These are phyloP conservation scores for Plebejus melissa DNA, from an alignment of 2,888 invertebrate genomes.

Conservation along the genomic window DNA sequence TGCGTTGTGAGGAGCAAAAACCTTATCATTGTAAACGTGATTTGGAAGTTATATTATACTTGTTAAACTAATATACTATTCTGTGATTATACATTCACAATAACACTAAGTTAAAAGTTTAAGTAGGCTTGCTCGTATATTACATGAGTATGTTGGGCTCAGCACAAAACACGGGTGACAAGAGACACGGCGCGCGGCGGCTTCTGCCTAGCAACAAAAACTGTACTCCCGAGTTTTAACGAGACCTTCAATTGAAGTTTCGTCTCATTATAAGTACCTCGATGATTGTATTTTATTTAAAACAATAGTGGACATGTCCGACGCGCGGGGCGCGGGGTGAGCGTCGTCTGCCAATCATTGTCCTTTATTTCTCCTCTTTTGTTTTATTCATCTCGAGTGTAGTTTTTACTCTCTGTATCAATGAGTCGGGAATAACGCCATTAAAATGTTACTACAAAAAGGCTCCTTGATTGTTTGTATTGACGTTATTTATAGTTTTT, in stretches of 20 bases:
- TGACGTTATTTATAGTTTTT: constrained; percentile 23
- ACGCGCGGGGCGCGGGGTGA: constrained; percentile 42
- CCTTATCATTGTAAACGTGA: background rate
- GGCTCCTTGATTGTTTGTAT: constrained; percentile 24
- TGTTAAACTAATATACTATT: too few species aligned
- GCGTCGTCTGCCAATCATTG: constrained; percentile 53
- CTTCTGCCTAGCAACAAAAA: constrained; percentile 32
- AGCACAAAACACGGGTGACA: background rate
- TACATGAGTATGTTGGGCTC: background rate
- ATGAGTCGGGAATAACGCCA: constrained; percentile 26
- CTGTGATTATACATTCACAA: too few species aligned
- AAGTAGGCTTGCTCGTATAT: too few species aligned
- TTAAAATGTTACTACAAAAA: constrained; percentile 24
- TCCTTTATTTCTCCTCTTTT: constrained; percentile 32
- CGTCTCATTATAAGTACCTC: constrained; percentile 42
- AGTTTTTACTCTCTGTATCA: constrained; percentile 27
- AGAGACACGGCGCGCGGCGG: background rate
- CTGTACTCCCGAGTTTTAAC: constrained; percentile 35
- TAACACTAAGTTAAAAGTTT: too few species aligned
- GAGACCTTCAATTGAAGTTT: constrained; percentile 44
- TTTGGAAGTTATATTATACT: background rate
- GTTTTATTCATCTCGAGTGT: constrained; percentile 31
- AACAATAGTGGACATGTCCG: constrained; percentile 62
- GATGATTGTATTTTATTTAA: constrained; percentile 52
- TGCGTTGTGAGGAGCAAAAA: background rate